Conservation (phyloP, 2,797 vertebrate genomes). For the Typhlichthys subterraneus region DNA sequence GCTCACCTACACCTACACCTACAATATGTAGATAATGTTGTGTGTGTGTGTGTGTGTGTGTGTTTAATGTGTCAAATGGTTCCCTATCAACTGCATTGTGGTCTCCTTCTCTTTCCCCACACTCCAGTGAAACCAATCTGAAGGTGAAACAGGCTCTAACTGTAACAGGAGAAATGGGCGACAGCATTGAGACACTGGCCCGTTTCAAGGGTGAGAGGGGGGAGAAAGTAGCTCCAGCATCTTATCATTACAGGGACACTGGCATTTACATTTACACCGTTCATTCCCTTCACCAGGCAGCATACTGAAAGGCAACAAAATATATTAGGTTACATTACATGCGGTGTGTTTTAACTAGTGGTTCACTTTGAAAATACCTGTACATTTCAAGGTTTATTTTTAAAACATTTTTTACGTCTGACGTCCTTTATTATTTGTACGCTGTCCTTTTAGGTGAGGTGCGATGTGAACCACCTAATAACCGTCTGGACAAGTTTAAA, state of each 20-base stretch:
- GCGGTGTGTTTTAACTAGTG: background rate
- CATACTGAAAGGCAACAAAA: background rate
- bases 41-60: constrained; percentile 15
- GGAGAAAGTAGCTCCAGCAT: background rate
- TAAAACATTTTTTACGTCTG: too few species aligned
- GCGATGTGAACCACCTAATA: constrained; percentile 89
- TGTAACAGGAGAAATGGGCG: constrained; percentile 85
- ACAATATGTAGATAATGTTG: too few species aligned
- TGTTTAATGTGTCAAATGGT: constrained; percentile 14
- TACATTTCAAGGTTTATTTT: too few species aligned
- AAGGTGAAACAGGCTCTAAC: constrained; percentile 93
- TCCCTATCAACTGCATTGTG: background rate
- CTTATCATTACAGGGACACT: background rate
- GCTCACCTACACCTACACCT: too few species aligned
- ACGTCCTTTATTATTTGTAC: too few species aligned
- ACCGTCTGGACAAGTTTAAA: constrained; percentile 88
- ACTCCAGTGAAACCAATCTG: constrained; percentile 91
- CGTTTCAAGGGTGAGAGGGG: constrained; percentile 81
- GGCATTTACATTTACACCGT: background rate
- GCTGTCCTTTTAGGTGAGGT: constrained; percentile 80
- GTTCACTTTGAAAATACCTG: too few species aligned
- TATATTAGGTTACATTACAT: background rate
- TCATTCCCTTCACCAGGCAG: too few species aligned
- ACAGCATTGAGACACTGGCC: constrained; percentile 78
- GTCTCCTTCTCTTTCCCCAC: constrained; percentile 20